A percentile compares a stretch with the other conserved stretches of the same genome.
Conservation (phyloP, 2,113 vertebrate genomes). For the Cygnus buccinator region DNA sequence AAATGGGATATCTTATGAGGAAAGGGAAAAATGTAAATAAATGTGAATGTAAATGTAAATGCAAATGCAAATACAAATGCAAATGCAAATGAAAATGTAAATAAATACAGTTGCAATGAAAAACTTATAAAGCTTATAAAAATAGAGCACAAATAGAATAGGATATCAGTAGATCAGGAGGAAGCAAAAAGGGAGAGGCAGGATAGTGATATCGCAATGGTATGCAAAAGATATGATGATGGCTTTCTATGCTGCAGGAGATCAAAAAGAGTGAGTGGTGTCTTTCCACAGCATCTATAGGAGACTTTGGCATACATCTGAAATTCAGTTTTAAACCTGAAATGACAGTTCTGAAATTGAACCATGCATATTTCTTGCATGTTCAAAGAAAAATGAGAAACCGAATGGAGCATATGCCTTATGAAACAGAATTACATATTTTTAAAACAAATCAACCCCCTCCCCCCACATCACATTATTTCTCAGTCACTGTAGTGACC, state of each 20-base stretch:
- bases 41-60: too few species aligned
- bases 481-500: not conserved
- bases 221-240: not conserved
- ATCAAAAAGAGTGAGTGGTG: not conserved
- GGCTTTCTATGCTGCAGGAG: not conserved
- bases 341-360: not conserved
- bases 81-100: not conserved
- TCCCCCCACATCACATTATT: not conserved
- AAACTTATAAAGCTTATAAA: not conserved
- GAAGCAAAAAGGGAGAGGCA: not conserved
- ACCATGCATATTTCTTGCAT: not conserved
- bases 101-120: not conserved
- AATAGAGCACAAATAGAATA: not conserved
- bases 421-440: not conserved
- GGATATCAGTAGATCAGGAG: not conserved
- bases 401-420: not conserved
- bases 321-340: conserved; percentile 25
- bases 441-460: not conserved
- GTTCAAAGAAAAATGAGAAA: not conserved
- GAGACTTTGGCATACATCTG: not conserved
- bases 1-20: not conserved
- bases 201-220: not conserved
- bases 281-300: not conserved
- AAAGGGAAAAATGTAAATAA: too few species aligned
- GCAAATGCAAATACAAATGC: not conserved